These are phyloP conservation scores for Drosophila colorata DNA, from an alignment of 2,888 invertebrate genomes.

Conservation along the genomic window DNA sequence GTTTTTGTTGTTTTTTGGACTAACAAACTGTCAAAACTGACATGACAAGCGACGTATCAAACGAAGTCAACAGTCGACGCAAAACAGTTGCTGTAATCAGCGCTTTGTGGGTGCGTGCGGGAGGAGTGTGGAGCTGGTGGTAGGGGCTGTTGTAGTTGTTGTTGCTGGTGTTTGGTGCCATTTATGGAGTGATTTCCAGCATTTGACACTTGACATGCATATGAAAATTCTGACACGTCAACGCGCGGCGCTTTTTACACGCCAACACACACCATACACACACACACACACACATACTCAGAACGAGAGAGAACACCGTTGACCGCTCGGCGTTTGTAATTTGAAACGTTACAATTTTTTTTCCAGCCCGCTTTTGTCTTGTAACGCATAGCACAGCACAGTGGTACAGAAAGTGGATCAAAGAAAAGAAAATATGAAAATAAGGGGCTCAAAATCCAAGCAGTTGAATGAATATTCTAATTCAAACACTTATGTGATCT, in stretches of 20 bases:
- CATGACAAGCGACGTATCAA: conserved; percentile 79
- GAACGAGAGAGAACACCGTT: neutral
- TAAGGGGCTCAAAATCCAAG: too few relatives aligned
- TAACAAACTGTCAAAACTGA: conserved; percentile 82
- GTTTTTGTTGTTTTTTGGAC: conserved; percentile 29
- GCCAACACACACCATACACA: conserved; percentile 34
- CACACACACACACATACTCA: conserved; percentile 5
- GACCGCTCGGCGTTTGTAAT: conserved; percentile 57
- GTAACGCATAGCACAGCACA: conserved; percentile 13
- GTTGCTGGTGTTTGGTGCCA: conserved; percentile 29
- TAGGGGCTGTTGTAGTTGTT: conserved; percentile 7
- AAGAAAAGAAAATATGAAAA: neutral
- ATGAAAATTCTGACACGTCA: conserved; percentile 85
- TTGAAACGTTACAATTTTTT: conserved; percentile 69
- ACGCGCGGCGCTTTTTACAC: conserved; percentile 71
- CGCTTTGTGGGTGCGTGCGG: conserved; percentile 68
- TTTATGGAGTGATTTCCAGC: conserved; percentile 65
- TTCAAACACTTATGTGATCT: too few relatives aligned
- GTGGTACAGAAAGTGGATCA: conserved; percentile 1
- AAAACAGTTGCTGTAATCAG: conserved; percentile 66
- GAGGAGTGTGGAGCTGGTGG: neutral
- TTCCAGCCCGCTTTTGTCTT: conserved; percentile 27
- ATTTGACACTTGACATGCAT: conserved; percentile 84
- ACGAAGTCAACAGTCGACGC: conserved; percentile 58
- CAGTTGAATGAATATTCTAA: too few relatives aligned